phyloP scores from a whole-genome alignment of 2,797 vertebrate genomes.

The Sarcophilus harrisii region DNA sequence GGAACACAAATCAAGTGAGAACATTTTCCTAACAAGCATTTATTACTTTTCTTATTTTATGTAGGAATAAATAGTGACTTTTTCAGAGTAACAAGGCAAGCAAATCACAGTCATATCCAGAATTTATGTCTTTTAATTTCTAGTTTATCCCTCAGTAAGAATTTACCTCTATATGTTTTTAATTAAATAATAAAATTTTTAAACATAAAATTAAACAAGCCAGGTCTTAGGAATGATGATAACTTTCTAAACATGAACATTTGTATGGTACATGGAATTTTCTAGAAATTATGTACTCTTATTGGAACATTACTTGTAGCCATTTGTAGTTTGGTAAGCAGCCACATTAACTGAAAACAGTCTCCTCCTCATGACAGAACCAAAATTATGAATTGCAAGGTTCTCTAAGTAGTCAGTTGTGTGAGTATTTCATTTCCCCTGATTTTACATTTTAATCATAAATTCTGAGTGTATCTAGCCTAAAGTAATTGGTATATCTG shows the following conservation, averaged over 20 bases:
- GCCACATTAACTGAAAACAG: background rate
- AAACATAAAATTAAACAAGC: background rate
- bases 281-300: background rate
- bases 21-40: background rate
- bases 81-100: background rate
- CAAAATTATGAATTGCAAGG: conserved; percentile 6
- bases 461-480: background rate
- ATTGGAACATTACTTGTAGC: background rate
- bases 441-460: background rate
- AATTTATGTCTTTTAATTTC: conserved; percentile 6
- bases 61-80: background rate
- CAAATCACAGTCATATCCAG: background rate
- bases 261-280: background rate
- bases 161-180: background rate
- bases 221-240: background rate
- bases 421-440: background rate
- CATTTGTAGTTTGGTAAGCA: background rate
- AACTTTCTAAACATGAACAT: background rate
- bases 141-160: background rate
- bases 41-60: background rate
- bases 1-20: background rate
- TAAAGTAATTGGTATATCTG: background rate
- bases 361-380: background rate
- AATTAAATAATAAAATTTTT: background rate
- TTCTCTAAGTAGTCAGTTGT: background rate